Evolutionary conservation across 2,888 invertebrate species (phyloP).

Genomic region (Muschampia plurimacula): DNA sequence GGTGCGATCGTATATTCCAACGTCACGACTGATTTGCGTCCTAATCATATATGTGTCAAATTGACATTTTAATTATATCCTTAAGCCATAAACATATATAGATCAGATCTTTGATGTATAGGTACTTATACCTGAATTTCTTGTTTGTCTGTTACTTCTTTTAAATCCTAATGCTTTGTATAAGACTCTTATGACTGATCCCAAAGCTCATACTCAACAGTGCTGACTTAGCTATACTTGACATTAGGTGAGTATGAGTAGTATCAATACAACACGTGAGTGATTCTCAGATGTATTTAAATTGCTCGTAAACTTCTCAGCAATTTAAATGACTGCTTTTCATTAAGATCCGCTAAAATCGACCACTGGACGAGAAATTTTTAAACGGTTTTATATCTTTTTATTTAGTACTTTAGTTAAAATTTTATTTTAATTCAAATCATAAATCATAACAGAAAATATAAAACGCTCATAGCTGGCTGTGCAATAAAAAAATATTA

Average conservation of each 20-base stretch:
- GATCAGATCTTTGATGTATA: conserved; percentile 1
- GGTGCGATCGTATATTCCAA: conserved; percentile 52
- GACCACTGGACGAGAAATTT: too few relatives aligned
- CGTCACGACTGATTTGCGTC: conserved; percentile 47
- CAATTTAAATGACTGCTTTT: neutral
- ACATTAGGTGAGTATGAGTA: too few relatives aligned
- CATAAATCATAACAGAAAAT: too few relatives aligned
- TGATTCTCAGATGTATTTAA: neutral
- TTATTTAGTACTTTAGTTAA: too few relatives aligned
- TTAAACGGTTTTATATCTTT: too few relatives aligned
- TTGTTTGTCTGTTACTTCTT: too few relatives aligned
- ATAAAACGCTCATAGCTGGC: too few relatives aligned
- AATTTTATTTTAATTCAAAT: too few relatives aligned
- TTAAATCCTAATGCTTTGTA: too few relatives aligned
- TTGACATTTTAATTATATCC: conserved; percentile 53
- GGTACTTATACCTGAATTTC: neutral
- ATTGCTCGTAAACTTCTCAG: neutral
- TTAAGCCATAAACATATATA: neutral
- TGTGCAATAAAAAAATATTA: too few relatives aligned
- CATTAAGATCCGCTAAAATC: too few relatives aligned
- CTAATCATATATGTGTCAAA: conserved; percentile 56
- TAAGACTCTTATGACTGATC: neutral
- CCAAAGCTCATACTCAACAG: neutral
- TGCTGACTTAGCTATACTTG: neutral
- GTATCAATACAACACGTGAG: neutral